These are phyloP conservation scores for Phyto melanocephala DNA, from an alignment of 2,888 invertebrate species.

Conservation along the genomic window DNA sequence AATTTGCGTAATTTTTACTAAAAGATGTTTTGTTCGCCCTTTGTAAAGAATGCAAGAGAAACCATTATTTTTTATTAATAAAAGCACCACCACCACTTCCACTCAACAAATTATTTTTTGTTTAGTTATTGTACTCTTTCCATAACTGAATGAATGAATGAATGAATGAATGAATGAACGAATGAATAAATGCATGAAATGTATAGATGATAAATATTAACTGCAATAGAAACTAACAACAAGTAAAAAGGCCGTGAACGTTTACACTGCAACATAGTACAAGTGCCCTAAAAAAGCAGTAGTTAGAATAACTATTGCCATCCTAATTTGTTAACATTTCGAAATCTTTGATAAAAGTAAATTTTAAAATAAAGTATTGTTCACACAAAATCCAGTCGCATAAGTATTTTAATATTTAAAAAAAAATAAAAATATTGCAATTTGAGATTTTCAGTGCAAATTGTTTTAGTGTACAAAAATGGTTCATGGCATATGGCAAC, in stretches of 20 bases:
- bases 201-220: slow-evolving; percentile 7
- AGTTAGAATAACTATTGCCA: too few species aligned
- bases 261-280: too few species aligned
- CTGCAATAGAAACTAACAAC: slow-evolving; percentile 23
- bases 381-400: too few species aligned
- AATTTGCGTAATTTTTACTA: slow-evolving; percentile 24
- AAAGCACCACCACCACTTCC: slow-evolving; percentile 15
- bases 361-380: too few species aligned
- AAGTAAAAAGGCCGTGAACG: not conserved
- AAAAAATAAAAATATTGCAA: too few species aligned
- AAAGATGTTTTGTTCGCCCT: slow-evolving; percentile 40
- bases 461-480: too few species aligned
- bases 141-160: not conserved
- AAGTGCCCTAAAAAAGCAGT: not conserved
- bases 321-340: too few species aligned
- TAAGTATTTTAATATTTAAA: too few species aligned
- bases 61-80: slow-evolving; percentile 2
- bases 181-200: slow-evolving; percentile 15
- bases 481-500: too few species aligned
- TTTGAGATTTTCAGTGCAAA: too few species aligned
- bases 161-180: not conserved
- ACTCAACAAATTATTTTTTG: slow-evolving; percentile 22
- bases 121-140: not conserved
- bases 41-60: slow-evolving; percentile 44
- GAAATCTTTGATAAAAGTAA: too few species aligned